These are phyloP conservation scores for Molossus molossus DNA, from an alignment of 2,797 vertebrate species.

Conservation along the genomic window DNA sequence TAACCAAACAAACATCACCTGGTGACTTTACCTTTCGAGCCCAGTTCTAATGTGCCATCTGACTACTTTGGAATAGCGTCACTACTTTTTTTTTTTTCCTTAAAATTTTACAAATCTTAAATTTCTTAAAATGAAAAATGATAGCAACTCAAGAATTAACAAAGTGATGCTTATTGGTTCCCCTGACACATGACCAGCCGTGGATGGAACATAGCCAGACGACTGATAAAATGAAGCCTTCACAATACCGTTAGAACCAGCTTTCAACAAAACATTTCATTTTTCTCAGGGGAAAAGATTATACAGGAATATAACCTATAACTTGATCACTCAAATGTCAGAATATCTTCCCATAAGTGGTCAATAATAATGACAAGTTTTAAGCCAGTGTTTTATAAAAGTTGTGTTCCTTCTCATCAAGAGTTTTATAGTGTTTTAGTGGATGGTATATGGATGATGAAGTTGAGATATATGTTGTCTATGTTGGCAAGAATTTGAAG, in stretches of 20 bases:
- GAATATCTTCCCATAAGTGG: neutral
- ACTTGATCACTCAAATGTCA: neutral
- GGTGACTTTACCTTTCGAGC: slow-evolving; percentile 18
- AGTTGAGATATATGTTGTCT: neutral
- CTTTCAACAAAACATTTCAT: neutral
- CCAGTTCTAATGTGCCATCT: slow-evolving; percentile 52
- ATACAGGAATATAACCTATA: neutral
- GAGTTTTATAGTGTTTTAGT: neutral
- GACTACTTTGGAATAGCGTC: slow-evolving; percentile 24
- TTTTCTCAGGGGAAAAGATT: neutral
- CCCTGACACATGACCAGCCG: neutral
- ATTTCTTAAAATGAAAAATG: neutral
- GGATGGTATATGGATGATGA: neutral
- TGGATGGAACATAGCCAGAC: neutral
- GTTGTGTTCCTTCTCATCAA: neutral
- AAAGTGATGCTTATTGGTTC: neutral
- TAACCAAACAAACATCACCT: neutral
- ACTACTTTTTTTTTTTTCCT: neutral
- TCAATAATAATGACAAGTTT: neutral
- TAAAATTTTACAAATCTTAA: neutral
- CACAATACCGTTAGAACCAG: neutral
- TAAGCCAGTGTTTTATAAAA: neutral
- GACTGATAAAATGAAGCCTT: neutral
- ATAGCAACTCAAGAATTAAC: neutral
- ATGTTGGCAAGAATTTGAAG: slow-evolving; percentile 3